Conservation (phyloP, 2,113 vertebrate genomes). For the Anarhynchus alexandrinus region DNA sequence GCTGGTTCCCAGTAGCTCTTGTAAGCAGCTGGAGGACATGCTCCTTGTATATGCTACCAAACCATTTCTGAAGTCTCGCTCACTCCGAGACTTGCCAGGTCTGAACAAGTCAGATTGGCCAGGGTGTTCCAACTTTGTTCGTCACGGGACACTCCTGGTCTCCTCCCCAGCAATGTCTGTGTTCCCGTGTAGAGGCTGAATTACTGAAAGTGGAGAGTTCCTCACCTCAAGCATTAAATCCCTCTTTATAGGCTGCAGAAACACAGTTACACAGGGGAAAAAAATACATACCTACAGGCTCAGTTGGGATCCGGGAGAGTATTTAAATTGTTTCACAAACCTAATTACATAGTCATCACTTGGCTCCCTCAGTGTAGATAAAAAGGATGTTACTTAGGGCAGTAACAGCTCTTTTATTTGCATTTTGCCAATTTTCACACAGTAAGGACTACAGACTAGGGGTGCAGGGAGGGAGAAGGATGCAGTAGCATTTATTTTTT, state of each 20-base stretch:
- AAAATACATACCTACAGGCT: background rate
- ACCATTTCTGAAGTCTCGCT: background rate
- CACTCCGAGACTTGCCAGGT: background rate
- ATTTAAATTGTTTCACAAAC: slow-evolving; percentile 2
- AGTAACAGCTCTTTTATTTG: background rate
- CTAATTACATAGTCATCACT: background rate
- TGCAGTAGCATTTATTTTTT: background rate
- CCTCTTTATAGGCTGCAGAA: background rate
- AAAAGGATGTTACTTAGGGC: background rate
- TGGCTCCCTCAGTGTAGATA: background rate
- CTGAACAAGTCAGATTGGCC: background rate
- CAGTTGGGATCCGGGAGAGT: background rate
- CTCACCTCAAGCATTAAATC: background rate
- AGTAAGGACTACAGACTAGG: background rate
- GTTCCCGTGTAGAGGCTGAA: background rate
- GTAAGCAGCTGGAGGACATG: background rate
- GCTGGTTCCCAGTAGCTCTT: background rate
- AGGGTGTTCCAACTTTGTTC: background rate
- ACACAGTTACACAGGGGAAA: background rate
- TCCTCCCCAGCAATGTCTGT: background rate
- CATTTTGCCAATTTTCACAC: background rate
- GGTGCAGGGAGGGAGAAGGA: background rate
- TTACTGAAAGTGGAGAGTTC: background rate
- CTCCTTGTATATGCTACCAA: background rate
- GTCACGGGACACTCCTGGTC: background rate